Conservation (phyloP, 2,888 invertebrate species). For the Erebia palarica region DNA sequence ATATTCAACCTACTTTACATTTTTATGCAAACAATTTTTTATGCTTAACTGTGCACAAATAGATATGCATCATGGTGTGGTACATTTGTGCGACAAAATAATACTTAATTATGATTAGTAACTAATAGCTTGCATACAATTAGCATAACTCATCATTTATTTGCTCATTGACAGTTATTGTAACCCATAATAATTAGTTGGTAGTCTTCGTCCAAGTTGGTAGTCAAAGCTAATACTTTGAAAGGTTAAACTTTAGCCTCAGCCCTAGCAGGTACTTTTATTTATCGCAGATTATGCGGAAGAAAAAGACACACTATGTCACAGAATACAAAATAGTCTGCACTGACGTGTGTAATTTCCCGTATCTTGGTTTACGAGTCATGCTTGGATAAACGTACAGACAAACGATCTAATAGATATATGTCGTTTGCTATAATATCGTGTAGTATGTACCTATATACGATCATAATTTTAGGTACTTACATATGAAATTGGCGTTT, state of each 20-base stretch:
- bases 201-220: too few species aligned
- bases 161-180: too few species aligned
- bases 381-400: not conserved
- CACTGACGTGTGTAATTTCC: constrained; percentile 13
- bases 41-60: not conserved
- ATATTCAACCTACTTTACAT: not conserved
- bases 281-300: not conserved
- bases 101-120: not conserved
- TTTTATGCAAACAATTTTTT: constrained; percentile 1
- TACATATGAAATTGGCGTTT: too few species aligned
- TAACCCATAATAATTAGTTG: too few species aligned
- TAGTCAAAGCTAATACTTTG: not conserved
- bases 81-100: not conserved
- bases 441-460: not conserved
- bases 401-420: not conserved
- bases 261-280: not conserved
- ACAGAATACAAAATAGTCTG: not conserved
- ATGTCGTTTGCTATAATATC: not conserved
- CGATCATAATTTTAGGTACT: too few species aligned
- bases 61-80: not conserved
- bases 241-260: not conserved
- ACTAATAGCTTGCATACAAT: not conserved
- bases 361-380: constrained; percentile 2
- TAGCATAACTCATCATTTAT: not conserved
- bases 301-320: not conserved